phyloP scores from a whole-genome alignment of 2,888 invertebrate genomes.

The Frankliniella fusca region DNA sequence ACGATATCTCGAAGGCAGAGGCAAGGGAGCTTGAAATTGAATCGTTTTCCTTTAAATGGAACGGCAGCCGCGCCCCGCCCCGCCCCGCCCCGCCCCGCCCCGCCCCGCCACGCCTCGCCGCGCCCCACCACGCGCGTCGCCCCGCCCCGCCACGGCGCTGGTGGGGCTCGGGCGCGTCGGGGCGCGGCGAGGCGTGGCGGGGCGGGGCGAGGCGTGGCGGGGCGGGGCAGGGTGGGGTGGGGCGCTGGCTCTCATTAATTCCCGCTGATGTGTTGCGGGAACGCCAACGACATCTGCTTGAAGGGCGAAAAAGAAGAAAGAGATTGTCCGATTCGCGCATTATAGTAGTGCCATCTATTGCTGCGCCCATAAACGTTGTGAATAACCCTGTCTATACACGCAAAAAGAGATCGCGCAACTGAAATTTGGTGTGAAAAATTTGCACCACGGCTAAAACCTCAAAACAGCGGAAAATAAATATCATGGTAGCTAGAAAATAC shows the following conservation, averaged over 20 bases:
- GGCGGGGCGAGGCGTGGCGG: background rate
- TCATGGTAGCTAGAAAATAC: no score
- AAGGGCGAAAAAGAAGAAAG: no score
- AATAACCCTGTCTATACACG: no score
- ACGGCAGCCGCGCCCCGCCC: constrained; percentile 4
- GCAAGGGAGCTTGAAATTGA: constrained; percentile 26
- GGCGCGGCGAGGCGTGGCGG: background rate
- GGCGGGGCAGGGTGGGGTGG: background rate
- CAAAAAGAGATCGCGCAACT: no score
- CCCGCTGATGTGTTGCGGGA: background rate
- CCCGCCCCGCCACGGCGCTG: background rate
- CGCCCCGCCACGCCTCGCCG: background rate
- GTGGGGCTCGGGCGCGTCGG: background rate
- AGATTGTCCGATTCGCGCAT: no score
- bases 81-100: background rate
- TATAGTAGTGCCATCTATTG: no score
- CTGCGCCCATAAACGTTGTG: no score
- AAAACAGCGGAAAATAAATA: no score
- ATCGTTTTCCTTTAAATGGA: constrained; percentile 26
- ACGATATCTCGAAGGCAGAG: constrained; percentile 26
- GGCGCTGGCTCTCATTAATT: background rate
- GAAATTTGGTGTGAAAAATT: no score
- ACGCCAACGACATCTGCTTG: no score
- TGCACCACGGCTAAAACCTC: no score
- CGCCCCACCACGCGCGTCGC: background rate